A percentile compares a stretch with the other conserved stretches of the same genome.
These are phyloP conservation scores for Ophioninae sp. DNA, from an alignment of 2,888 invertebrate species.

Conservation along the genomic window DNA sequence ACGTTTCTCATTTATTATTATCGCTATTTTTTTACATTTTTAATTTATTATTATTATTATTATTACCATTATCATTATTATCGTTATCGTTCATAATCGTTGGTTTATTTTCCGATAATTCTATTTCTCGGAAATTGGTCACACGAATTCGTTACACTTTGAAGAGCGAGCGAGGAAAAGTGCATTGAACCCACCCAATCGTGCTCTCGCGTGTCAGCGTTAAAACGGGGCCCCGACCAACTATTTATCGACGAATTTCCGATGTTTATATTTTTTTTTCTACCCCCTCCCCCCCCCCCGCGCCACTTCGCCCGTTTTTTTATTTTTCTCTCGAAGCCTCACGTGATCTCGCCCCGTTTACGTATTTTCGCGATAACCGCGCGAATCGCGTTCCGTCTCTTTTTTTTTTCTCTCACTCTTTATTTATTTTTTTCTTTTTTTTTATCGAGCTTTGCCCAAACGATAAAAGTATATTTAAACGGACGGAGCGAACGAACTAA, in stretches of 20 bases:
- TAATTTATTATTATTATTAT: neutral
- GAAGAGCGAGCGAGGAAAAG: neutral
- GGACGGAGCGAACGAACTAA: neutral
- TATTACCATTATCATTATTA: neutral
- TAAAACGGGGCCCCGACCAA: neutral
- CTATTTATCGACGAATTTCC: neutral
- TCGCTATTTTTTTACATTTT: no score
- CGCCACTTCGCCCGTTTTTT: no score
- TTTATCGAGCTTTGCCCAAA: neutral
- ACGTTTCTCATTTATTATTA: no score
- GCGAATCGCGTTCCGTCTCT: neutral
- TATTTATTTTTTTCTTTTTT: neutral
- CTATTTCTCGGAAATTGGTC: neutral
- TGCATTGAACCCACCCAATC: neutral
- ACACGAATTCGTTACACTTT: neutral
- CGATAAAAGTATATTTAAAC: neutral
- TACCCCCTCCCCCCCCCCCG: neutral
- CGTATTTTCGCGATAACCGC: conserved; percentile 2
- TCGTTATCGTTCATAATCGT: neutral
- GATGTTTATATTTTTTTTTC: conserved; percentile 9
- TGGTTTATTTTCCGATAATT: neutral
- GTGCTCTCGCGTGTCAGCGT: neutral
- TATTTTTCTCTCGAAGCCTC: no score
- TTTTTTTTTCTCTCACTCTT: neutral
- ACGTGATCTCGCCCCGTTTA: neutral